Percentiles rank a stretch among this genome's conserved stretches.
Conservation (phyloP, 2,888 invertebrate species). For the Alcis repandata region DNA sequence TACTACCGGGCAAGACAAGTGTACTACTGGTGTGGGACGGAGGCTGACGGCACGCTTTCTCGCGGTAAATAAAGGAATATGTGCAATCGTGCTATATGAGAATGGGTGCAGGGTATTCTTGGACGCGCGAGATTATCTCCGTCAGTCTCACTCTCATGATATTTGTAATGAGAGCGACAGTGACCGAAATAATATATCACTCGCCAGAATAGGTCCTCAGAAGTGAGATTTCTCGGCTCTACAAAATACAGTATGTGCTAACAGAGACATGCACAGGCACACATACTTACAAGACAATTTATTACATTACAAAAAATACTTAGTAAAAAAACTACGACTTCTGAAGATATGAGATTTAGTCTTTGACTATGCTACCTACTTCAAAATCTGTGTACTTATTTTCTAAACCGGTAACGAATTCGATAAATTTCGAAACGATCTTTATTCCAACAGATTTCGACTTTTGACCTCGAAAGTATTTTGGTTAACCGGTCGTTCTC, state of each 20-base stretch:
- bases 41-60: constrained; percentile 46
- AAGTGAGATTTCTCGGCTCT: neutral
- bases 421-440: constrained; percentile 27
- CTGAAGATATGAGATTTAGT: neutral
- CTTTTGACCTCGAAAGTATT: constrained; percentile 36
- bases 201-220: too few species aligned
- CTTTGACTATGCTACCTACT: neutral
- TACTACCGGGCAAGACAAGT: constrained; percentile 42
- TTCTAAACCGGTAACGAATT: constrained; percentile 20
- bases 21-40: constrained; percentile 26
- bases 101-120: neutral
- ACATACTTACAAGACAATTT: too few species aligned
- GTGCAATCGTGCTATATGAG: constrained; percentile 11
- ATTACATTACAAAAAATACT: too few species aligned
- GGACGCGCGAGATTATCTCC: too few species aligned
- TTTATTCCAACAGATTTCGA: constrained; percentile 24
- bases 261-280: too few species aligned
- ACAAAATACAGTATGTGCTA: neutral
- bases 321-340: too few species aligned
- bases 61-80: neutral
- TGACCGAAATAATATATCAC: too few species aligned
- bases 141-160: too few species aligned
- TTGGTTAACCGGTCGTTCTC: constrained; percentile 17
- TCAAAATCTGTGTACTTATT: constrained; percentile 10
- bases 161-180: too few species aligned